phyloP scores from a whole-genome alignment of 2,113 vertebrate genomes.

The Larimichthys crocea region DNA sequence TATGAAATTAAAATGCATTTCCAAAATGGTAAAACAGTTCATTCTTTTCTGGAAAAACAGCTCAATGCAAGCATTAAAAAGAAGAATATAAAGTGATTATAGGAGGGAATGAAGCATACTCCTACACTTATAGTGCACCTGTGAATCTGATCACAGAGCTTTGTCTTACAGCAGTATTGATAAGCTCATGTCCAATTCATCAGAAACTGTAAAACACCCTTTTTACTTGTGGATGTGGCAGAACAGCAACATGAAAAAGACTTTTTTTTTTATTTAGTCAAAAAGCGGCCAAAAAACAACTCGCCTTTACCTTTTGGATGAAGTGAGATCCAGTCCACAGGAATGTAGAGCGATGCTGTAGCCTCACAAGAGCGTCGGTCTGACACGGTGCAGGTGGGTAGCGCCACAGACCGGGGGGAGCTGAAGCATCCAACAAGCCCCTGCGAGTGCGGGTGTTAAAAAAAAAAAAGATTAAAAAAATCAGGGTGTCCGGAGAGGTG shows the following conservation, averaged over 20 bases:
- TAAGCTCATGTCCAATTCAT: slow-evolving; percentile 13
- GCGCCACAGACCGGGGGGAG: slow-evolving; percentile 41
- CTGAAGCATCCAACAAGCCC: slow-evolving; percentile 65
- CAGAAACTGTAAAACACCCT: slow-evolving; percentile 5
- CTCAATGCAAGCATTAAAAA: not conserved
- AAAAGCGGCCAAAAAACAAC: slow-evolving; percentile 19
- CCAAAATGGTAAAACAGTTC: not conserved
- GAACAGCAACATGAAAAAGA: not conserved
- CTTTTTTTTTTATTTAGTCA: not conserved
- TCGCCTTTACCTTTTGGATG: slow-evolving; percentile 69
- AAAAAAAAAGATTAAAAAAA: not conserved
- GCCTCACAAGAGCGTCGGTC: slow-evolving; percentile 59
- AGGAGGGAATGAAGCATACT: not conserved
- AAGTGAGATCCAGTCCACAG: slow-evolving; percentile 67
- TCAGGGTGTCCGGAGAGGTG: not conserved
- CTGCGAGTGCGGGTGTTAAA: slow-evolving; percentile 13
- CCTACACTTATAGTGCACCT: not conserved
- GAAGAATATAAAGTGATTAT: slow-evolving; percentile 3
- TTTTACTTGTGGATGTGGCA: not conserved
- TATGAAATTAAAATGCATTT: not conserved
- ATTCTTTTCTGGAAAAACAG: not conserved
- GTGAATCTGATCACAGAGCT: slow-evolving; percentile 10
- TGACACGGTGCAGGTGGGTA: slow-evolving; percentile 67
- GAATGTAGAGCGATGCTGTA: slow-evolving; percentile 72
- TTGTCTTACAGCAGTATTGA: slow-evolving; percentile 21